phyloP scores from a whole-genome alignment of 2,797 vertebrate genomes.

The Furcifer pardalis region DNA sequence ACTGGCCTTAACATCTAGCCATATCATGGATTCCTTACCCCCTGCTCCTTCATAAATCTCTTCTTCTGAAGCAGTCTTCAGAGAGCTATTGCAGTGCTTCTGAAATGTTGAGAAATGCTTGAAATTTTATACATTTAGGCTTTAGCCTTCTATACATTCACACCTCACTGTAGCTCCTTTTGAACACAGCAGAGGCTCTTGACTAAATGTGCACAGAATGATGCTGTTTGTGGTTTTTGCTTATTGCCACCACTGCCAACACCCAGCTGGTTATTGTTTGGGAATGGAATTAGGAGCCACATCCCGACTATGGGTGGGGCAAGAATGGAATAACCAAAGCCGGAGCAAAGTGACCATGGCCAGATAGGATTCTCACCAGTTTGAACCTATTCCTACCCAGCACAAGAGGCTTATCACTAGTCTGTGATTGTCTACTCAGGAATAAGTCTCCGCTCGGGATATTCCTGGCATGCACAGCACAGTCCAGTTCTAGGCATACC shows the following conservation, averaged over 20 bases:
- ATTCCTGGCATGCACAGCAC: background rate
- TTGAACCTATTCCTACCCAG: background rate
- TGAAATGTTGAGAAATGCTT: background rate
- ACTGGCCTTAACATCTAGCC: background rate
- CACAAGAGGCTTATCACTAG: background rate
- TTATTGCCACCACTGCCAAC: background rate
- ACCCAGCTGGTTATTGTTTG: too few relatives aligned
- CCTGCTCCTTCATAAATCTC: background rate
- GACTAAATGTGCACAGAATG: background rate
- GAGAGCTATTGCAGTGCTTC: background rate
- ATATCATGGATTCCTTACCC: background rate
- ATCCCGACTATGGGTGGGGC: too few relatives aligned
- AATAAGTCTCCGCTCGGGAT: background rate
- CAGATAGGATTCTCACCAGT: background rate
- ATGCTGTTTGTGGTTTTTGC: background rate
- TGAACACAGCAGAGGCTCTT: background rate
- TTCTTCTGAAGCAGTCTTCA: background rate
- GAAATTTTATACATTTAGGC: background rate
- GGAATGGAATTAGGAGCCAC: too few relatives aligned
- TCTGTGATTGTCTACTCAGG: background rate
- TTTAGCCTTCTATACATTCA: background rate
- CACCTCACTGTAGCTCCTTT: background rate
- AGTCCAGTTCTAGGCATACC: background rate
- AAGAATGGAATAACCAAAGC: too few relatives aligned
- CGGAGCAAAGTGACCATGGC: background rate